These are phyloP conservation scores for Pao palembangensis DNA, from an alignment of 2,113 vertebrate species.

Conservation along the genomic window DNA sequence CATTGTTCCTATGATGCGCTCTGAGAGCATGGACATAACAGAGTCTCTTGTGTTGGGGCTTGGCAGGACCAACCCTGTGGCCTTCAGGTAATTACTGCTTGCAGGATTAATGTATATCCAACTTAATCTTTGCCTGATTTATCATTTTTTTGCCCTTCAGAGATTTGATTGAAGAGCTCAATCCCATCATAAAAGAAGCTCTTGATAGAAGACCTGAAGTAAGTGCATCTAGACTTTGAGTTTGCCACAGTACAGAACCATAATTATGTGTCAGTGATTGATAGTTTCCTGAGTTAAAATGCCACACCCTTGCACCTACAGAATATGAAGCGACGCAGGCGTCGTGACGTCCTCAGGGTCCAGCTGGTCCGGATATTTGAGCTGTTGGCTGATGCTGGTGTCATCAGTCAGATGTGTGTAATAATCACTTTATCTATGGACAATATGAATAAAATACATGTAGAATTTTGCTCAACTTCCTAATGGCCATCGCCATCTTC, in stretches of 20 bases:
- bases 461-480: not conserved
- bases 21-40: conserved; percentile 99
- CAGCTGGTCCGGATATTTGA: conserved; percentile 99
- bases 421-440: not conserved
- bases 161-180: conserved; percentile 96
- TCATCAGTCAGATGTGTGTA: conserved; percentile 92
- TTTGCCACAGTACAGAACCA: not conserved
- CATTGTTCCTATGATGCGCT: conserved; percentile 99
- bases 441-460: not conserved
- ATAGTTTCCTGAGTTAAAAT: not conserved
- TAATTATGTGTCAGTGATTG: not conserved
- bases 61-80: conserved; percentile 97
- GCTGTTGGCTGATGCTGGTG: conserved; percentile 94
- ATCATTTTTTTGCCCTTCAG: conserved; percentile 62
- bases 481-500: not conserved
- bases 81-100: conserved; percentile 83
- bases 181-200: conserved; percentile 99
- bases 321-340: conserved; percentile 99
- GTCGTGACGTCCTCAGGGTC: conserved; percentile 96
- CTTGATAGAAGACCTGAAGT: conserved; percentile 99
- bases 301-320: conserved; percentile 49
- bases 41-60: conserved; percentile 98
- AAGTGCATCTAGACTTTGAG: conserved; percentile 44
- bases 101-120: not conserved
- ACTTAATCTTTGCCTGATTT: not conserved